Evolutionary conservation across 2,797 vertebrate genomes (phyloP), one percentile per base, ranked within the genome.

Genomic region (Aeoliscus strigatus): DNA sequence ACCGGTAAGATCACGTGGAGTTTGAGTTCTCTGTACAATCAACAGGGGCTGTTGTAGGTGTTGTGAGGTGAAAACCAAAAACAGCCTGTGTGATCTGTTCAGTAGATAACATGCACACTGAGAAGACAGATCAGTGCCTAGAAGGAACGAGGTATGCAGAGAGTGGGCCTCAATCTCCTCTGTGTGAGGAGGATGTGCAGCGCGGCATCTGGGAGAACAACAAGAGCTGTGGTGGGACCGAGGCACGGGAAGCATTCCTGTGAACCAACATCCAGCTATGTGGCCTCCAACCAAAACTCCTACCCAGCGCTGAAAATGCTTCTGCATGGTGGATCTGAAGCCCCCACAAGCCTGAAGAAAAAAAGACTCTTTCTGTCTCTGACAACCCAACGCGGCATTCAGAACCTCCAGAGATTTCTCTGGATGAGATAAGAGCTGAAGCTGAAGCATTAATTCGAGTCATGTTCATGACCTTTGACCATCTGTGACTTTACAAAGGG

Each of bases 181-280:
- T 1, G 14, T 27, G 34, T 70, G 78, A 75, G 57, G 69, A 77
- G 77, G 78, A 80, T 66, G 68, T 60, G 55, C 30, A 51, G 52
- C 66, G 38, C 14, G 25, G 68, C 75, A 41, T 67, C 55, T 73
- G 73, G 76, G 60, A 87, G 82, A 89, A 93, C 90, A 93, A 92
- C 88, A 86, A 87, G 78, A 75, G 59, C 84, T 82, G 76, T 82
- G 64, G 87, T 84, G 88, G 88, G 90, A 83, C 61, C 50, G 76
- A 89, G 86, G 91, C 88, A 88, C 79, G 91, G 90, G 81, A 93
- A 90, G 89, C 87, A 93, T 83, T 91, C 86, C 81, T 73, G 62
- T 72, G 65, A 73, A 78, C 80, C 87, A 79, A 86, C 82, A 84
- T 26, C 84, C 87, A 77, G 86, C 87, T 91, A 93, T 86, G 91